Percentiles rank a stretch among this genome's conserved stretches.
Conservation (phyloP, 1,140 invertebrate genomes). For the Heliconius hewitsoni region DNA sequence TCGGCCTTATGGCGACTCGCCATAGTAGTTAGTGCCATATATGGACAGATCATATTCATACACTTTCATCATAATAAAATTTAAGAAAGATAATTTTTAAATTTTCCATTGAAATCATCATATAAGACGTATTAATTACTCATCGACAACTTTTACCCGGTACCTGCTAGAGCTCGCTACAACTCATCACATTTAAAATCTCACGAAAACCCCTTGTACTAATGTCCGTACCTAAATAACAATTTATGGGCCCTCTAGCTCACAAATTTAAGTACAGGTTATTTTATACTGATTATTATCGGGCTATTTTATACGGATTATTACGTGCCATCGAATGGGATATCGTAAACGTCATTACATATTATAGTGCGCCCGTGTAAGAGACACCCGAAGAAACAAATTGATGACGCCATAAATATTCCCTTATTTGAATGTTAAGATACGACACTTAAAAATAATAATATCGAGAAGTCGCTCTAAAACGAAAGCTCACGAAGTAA, state of each 20-base stretch:
- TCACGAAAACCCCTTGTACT: constrained; percentile 33
- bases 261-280: constrained; percentile 37
- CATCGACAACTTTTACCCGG: no score
- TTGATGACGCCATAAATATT: constrained; percentile 45
- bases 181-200: constrained; percentile 20
- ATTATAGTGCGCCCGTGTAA: constrained; percentile 38
- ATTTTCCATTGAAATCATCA: background rate
- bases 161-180: constrained; percentile 10
- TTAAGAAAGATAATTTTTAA: background rate
- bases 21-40: background rate
- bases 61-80: background rate
- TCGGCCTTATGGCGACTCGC: background rate
- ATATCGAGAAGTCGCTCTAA: constrained; percentile 31
- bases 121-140: background rate
- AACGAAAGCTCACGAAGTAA: constrained; percentile 10
- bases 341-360: constrained; percentile 43
- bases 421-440: constrained; percentile 41
- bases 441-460: constrained; percentile 46
- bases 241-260: constrained; percentile 38
- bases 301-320: constrained; percentile 39
- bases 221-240: constrained; percentile 33
- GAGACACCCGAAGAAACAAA: constrained; percentile 39
- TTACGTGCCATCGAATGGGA: constrained; percentile 40
- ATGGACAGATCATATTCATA: no score
- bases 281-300: constrained; percentile 40